Conservation (phyloP, 2,113 vertebrate species). For the Archilochus colubris region DNA sequence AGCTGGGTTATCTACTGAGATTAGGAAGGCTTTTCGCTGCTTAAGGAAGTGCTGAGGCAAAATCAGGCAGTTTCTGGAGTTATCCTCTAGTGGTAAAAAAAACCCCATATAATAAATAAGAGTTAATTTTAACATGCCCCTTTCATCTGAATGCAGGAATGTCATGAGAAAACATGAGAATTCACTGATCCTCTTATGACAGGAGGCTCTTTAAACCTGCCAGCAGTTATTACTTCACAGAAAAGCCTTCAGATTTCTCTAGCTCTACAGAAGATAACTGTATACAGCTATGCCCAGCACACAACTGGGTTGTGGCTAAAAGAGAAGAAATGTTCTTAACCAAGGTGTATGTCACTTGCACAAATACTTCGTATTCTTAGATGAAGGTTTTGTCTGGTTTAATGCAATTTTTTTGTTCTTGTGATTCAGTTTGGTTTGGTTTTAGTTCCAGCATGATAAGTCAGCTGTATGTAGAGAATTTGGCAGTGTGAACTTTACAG, state of each 20-base stretch:
- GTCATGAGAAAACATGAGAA: not conserved
- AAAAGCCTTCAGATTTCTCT: not conserved
- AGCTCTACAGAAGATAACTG: not conserved
- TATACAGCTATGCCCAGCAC: not conserved
- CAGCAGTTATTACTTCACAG: not conserved
- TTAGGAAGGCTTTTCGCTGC: not conserved
- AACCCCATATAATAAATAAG: too few species aligned
- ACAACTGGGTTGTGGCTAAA: not conserved
- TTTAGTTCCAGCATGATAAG: not conserved
- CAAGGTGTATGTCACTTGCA: not conserved
- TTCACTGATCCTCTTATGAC: not conserved
- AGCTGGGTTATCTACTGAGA: not conserved
- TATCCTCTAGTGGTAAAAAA: not conserved
- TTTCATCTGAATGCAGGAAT: not conserved
- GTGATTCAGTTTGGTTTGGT: not conserved
- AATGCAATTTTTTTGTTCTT: not conserved
- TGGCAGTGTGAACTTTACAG: not conserved
- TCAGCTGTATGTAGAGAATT: not conserved
- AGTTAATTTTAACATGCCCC: not conserved
- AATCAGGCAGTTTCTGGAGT: not conserved
- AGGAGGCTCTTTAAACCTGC: not conserved
- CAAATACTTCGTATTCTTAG: not conserved
- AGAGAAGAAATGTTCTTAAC: not conserved
- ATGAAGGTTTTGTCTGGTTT: not conserved
- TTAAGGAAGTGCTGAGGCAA: not conserved